Evolutionary conservation across 2,113 vertebrate species (phyloP), one percentile per base, ranked within the genome.

Genomic region (Procavia capensis): DNA sequence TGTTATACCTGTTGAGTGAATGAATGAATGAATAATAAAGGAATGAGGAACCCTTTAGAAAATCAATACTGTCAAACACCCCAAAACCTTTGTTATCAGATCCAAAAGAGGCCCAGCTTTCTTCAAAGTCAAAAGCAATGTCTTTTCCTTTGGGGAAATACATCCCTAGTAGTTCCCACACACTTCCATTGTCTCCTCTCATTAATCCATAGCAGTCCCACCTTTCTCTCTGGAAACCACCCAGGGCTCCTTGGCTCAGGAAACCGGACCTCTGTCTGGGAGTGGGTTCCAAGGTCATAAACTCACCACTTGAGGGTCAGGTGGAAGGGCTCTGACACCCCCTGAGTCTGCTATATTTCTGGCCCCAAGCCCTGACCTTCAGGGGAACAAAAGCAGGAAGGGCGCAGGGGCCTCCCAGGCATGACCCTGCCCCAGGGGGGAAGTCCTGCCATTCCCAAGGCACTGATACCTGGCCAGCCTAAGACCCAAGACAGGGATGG

Each of bases 301-400:
- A 57, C 86, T 90, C 66, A 45, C 45, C 39, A 94, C 24, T 57
- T 43, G 76, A 82, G 70, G 68, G 86, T 22, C 84, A 36, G 54
- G 78, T n/a, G 19, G 79, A 64, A 57, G 78, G 59, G 78, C 70
- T 68, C 61, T 64, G 68, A 47, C 0, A 0, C 84, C 83, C 88
- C 95, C 45, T 61, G 63, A 14, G 75, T 34, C 85, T 36, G 81
- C 59, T 93, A 87, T 54, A n/a, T 50, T 61, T 76, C 92, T 96
- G 95, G 93, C 88, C 82, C 50, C 43, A 14, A 85, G 93, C 79
- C 88, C 80, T 31, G 54, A 66, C 91, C 97, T 97, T 91, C 75
- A 8, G 43, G 87, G 68, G 63, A 94, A 96, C 91, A 96, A 97
- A 97, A 87, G 70, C 91, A 97, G 97, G 97, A 97, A 96, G 80